Evolutionary conservation across 53 echinoderm and acorn worm genomes (phyloP), one percentile per base, ranked within the genome.

Genomic region (Henricia sp.): DNA sequence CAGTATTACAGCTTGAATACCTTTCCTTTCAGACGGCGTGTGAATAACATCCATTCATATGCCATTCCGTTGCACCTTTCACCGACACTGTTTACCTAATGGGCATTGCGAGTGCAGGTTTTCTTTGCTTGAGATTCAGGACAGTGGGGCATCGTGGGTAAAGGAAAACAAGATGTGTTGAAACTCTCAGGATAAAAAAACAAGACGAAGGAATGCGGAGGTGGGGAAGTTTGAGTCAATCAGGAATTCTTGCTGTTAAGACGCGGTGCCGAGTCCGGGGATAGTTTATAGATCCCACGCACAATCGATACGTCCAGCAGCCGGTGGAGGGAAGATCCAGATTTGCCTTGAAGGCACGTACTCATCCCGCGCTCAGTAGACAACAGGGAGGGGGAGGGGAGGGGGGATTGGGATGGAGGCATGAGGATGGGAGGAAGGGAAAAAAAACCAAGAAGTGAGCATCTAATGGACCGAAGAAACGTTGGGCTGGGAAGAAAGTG

Each of bases 341-440:
- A 70, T 70, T 42, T 70, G 46, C 70, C 70, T 46, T 29, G 34
- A 28, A 70, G 70, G 70, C 25, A 16, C 26, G 43, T 29, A 70
- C 70, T 70, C 70, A 70, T 39, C 70, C 46, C 13, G 46, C n/a
- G 70, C 70, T 70, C 46, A 44, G 70, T n/a, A n/a, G n/a, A n/a
- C n/a, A n/a, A n/a, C n/a, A n/a, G n/a, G n/a, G n/a, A n/a, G n/a
- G n/a, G n/a, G n/a, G n/a, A n/a, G n/a, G n/a, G n/a, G n/a, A n/a
- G n/a, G n/a, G n/a, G n/a, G n/a, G n/a, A n/a, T n/a, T n/a, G n/a
- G n/a, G 32, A 37, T 2, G 4, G 66, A 38, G 39, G n/a, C 17
- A 40, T 19, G 40, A 40, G 24, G 38, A 21, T 38, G 38, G 24
- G 67, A 67, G 39, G 66, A 40, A 13, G 19, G 0, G 14, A 5